Evolutionary conservation across 2,797 vertebrate genomes (phyloP).

Genomic region (Nothura maculosa): DNA sequence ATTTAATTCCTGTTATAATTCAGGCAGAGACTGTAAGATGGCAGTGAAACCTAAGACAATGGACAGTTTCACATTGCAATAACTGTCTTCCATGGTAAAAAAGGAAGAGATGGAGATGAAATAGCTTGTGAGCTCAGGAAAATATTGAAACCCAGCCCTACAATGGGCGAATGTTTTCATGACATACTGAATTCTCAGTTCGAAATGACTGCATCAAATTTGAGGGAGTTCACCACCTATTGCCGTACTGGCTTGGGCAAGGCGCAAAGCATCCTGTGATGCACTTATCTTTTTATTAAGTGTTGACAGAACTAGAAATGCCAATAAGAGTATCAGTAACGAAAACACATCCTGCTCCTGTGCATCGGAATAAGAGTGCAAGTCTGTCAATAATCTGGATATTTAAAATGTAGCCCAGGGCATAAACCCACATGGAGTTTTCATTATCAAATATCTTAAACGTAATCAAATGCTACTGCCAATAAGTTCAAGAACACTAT

Average conservation of each 20-base stretch:
- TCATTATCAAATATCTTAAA: constrained; percentile 3
- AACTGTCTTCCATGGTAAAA: neutral
- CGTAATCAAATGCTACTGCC: constrained; percentile 22
- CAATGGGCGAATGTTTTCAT: neutral
- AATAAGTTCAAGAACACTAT: constrained; percentile 8
- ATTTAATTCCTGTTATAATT: neutral
- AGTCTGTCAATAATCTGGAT: neutral
- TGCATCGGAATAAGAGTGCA: neutral
- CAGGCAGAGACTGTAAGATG: neutral
- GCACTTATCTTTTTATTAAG: neutral
- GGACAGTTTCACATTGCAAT: neutral
- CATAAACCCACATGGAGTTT: constrained; percentile 15
- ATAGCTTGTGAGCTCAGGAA: neutral
- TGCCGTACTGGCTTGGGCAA: neutral
- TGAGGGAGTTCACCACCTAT: neutral
- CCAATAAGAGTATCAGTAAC: neutral
- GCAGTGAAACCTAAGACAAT: neutral
- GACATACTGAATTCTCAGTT: neutral
- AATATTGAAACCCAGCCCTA: neutral
- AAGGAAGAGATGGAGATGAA: neutral
- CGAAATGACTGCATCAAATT: neutral
- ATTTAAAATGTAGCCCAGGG: constrained; percentile 36
- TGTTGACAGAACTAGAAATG: neutral
- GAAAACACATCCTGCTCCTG: neutral
- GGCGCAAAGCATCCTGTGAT: neutral